A percentile compares a stretch with the other conserved stretches of the same genome.
These are phyloP conservation scores for Hydropsyche tenuis DNA, from an alignment of 1,140 invertebrate genomes.

Conservation along the genomic window DNA sequence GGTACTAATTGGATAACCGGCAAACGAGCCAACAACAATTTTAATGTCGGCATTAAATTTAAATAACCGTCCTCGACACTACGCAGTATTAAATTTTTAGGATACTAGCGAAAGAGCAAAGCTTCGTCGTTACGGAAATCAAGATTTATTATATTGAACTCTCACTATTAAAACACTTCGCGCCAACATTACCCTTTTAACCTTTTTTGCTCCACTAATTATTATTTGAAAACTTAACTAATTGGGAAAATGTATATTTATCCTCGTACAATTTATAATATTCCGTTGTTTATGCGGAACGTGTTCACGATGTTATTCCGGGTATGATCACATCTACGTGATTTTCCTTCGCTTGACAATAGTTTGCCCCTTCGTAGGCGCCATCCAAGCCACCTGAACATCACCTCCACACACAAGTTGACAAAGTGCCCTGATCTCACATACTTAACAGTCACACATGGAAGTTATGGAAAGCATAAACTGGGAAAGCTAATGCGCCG, in stretches of 20 bases:
- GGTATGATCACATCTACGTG: background rate
- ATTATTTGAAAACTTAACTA: no score
- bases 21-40: slow-evolving; percentile 31
- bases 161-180: background rate
- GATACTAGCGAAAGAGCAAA: background rate
- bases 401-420: slow-evolving; percentile 36
- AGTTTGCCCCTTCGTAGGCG: slow-evolving; percentile 8
- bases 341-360: background rate
- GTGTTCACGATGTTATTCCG: background rate
- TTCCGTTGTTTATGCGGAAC: background rate
- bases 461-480: slow-evolving; percentile 41
- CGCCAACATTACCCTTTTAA: no score
- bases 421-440: slow-evolving; percentile 35
- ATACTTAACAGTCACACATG: slow-evolving; percentile 39
- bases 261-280: no score
- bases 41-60: slow-evolving; percentile 29
- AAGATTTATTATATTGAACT: slow-evolving; percentile 1
- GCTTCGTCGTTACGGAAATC: background rate
- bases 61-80: slow-evolving; percentile 23
- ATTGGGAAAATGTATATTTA: no score
- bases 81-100: slow-evolving; percentile 21
- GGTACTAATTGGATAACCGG: slow-evolving; percentile 29
- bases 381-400: slow-evolving; percentile 29
- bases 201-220: no score
- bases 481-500: slow-evolving; percentile 31